A percentile compares a stretch with the other conserved stretches of the same genome.
These are phyloP conservation scores for Nemurella pictetii DNA, from an alignment of 2,888 invertebrate species.

Conservation along the genomic window DNA sequence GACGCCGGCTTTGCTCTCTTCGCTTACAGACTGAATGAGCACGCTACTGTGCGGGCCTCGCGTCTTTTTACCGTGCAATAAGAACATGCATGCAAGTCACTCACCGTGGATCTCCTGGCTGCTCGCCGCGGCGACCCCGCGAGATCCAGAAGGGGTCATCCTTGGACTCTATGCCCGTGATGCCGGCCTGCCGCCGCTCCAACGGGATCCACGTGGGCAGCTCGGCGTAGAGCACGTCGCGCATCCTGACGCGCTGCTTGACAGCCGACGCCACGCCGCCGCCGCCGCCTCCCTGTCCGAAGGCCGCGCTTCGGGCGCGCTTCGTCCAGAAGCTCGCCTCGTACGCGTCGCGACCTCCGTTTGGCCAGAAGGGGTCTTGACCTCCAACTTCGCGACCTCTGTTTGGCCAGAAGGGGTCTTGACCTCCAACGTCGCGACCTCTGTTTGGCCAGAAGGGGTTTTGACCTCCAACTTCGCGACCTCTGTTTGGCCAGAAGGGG, in stretches of 20 bases:
- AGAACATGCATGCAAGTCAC: not conserved
- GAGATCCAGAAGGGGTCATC: slow-evolving; percentile 47
- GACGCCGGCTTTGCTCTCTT: too few species aligned
- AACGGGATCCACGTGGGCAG: slow-evolving; percentile 60
- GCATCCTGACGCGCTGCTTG: not conserved
- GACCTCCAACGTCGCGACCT: slow-evolving; percentile 36
- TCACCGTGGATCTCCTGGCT: not conserved
- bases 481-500: slow-evolving; percentile 5
- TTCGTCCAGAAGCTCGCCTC: slow-evolving; percentile 57
- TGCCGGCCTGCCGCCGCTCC: slow-evolving; percentile 22
- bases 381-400: slow-evolving; percentile 42
- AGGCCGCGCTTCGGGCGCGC: slow-evolving; percentile 52
- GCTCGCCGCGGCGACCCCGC: slow-evolving; percentile 42
- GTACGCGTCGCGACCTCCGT: slow-evolving; percentile 49
- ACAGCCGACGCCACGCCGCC: not conserved
- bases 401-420: slow-evolving; percentile 43
- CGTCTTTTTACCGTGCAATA: not conserved
- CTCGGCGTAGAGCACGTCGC: slow-evolving; percentile 57
- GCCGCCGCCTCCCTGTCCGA: not conserved
- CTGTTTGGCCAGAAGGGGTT: slow-evolving; percentile 31
- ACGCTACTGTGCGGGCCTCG: not conserved
- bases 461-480: not conserved
- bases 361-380: slow-evolving; percentile 46
- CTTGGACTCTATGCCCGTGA: not conserved
- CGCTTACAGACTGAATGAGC: too few species aligned